Base-by-base conservation (phyloP, 2,797 vertebrate genomes). In the Acestrorhynchus altus region DNA sequence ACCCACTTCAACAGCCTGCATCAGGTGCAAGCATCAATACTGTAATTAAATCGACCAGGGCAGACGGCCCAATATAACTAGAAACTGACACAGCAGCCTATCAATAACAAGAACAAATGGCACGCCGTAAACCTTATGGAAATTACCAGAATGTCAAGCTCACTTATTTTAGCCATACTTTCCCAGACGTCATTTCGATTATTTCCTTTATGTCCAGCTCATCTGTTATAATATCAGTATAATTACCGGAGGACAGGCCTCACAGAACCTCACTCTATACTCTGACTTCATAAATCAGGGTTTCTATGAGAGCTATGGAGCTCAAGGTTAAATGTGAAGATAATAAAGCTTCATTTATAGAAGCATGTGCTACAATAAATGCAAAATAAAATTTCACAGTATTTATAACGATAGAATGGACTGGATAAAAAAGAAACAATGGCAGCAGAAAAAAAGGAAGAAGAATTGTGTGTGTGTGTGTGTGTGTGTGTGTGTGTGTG, bases 101-200 rank as follows among this genome's bases (percentile, higher is more conserved):
- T 61, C 31, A 61, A 61, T 61, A 61, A 35, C 28, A 28, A 35
- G 59, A 39, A 61, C 28, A n/a, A 61, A 16, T 39, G 16, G 59
- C 59, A 61, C 39, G 59, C 39, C 28, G 28, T 35, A 61, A 59
- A 61, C 35, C 31, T 35, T 8, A 39, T 39, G 31, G 18, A 61
- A 61, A 39, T 31, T 10, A 20, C 22, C 52, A 12, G 26, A 22
- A 56, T 16, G 4, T 56, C 22, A 56, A 56, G 52, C 22, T 56
- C 52, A 56, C 2, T 56, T 56, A 24, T 12, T 24, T 24, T 8
- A 24, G 52, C 22, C 26, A 11, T 13, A 56, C 4, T 24, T 26
- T 56, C 10, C 22, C 1, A 8, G 10, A 10, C 22, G 20, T 54
- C 51, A 4, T 9, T 54, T 54, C 52, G 24, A 12, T 24, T 12